Conservation (phyloP, 2,113 vertebrate genomes). For the Peromyscus maniculatus region DNA sequence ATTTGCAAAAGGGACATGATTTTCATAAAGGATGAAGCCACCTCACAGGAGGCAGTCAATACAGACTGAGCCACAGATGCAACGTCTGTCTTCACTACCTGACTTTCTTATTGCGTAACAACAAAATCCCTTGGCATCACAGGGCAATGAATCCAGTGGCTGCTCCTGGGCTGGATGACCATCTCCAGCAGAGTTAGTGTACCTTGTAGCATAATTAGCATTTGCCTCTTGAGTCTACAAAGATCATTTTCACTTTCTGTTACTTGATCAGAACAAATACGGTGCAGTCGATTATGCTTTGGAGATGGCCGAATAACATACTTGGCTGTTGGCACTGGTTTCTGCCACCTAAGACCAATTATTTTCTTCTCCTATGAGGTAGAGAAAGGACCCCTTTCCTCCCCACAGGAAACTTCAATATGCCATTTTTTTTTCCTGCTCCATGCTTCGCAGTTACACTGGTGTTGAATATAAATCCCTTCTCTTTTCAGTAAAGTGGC, state of each 20-base stretch:
- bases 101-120: background rate
- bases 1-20: background rate
- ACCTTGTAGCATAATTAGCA: background rate
- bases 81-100: background rate
- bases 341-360: slow-evolving; percentile 24
- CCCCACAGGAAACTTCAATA: background rate
- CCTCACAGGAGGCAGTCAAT: background rate
- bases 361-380: slow-evolving; percentile 19
- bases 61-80: background rate
- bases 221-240: slow-evolving; percentile 27
- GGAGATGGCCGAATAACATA: background rate
- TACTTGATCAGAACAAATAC: background rate
- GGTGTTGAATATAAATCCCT: background rate
- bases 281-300: background rate
- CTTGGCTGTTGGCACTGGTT: background rate
- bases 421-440: background rate
- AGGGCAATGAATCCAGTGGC: background rate
- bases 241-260: slow-evolving; percentile 49
- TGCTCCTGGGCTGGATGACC: background rate
- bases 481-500: background rate
- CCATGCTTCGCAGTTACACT: background rate
- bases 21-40: background rate
- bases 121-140: background rate
- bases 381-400: slow-evolving; percentile 26
- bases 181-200: background rate